phyloP scores from a whole-genome alignment of 2,797 vertebrate genomes.

The Sebastes hopkinsi region DNA sequence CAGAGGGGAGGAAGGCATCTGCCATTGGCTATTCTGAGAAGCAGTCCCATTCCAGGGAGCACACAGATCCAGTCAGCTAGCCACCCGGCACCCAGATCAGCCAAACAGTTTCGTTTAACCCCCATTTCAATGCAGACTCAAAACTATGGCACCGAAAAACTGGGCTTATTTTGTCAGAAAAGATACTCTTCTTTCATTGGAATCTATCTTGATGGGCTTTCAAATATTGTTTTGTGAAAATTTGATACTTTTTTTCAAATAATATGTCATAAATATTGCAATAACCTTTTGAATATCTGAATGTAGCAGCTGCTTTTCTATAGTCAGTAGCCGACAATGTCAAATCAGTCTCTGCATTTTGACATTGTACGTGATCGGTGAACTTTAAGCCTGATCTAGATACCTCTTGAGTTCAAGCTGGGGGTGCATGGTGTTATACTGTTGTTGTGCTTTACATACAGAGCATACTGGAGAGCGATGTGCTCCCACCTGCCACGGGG shows the following conservation, averaged over 20 bases:
- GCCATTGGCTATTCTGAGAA: conserved; percentile 86
- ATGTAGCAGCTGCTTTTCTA: background rate
- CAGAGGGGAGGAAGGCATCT: conserved; percentile 79
- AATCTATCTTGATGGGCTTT: background rate
- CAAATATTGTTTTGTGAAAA: background rate
- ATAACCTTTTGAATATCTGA: background rate
- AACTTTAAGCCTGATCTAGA: conserved; percentile 43
- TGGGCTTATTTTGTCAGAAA: background rate
- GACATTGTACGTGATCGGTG: conserved; percentile 16
- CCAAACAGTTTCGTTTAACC: conserved; percentile 60
- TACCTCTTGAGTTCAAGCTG: conserved; percentile 23
- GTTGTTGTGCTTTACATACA: conserved; percentile 38
- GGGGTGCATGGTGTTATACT: conserved; percentile 23
- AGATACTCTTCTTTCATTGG: no score
- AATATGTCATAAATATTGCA: background rate
- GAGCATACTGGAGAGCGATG: conserved; percentile 31
- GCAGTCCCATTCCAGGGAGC: conserved; percentile 77
- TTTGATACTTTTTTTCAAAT: background rate
- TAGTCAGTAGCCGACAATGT: background rate
- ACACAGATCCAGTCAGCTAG: conserved; percentile 54
- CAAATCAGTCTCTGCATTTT: background rate
- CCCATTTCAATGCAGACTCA: conserved; percentile 10
- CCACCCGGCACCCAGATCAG: conserved; percentile 43
- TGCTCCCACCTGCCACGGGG: conserved; percentile 68
- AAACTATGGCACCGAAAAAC: background rate